These are phyloP conservation scores for Bedellia somnulentella DNA, from an alignment of 2,888 invertebrate species.

Conservation along the genomic window DNA sequence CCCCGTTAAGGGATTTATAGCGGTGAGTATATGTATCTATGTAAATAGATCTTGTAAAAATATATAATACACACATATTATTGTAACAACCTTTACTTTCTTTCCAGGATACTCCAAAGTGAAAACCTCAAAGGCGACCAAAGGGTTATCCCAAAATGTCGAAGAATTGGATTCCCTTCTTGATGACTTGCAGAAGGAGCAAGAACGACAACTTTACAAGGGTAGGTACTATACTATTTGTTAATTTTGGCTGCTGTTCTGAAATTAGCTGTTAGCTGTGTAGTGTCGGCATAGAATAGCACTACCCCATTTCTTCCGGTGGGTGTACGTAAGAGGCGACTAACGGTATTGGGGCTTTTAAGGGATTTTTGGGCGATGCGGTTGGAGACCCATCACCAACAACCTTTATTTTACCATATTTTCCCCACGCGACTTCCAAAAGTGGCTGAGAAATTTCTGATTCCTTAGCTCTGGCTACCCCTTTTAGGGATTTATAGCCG, in stretches of 20 bases:
- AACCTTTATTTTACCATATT: too few species aligned
- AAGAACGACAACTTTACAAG: constrained; percentile 51
- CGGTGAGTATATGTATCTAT: too few species aligned
- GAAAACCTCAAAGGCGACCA: constrained; percentile 37
- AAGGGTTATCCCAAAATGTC: constrained; percentile 64
- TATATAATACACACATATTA: too few species aligned
- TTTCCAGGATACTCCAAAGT: constrained; percentile 40
- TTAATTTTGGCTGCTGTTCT: background rate
- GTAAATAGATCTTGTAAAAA: too few species aligned
- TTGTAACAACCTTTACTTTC: too few species aligned
- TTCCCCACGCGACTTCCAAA: too few species aligned
- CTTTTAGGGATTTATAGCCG: background rate
- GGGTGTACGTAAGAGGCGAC: background rate
- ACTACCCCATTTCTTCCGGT: too few species aligned
- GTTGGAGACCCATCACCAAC: background rate
- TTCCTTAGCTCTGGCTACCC: background rate
- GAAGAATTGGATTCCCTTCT: constrained; percentile 75
- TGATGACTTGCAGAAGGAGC: constrained; percentile 69
- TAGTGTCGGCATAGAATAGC: too few species aligned
- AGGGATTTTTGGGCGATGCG: background rate
- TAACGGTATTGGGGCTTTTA: background rate
- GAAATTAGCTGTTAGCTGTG: too few species aligned
- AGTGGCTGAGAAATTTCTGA: background rate
- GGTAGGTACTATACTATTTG: constrained; percentile 19
- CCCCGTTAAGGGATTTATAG: too few species aligned